Conservation (phyloP, 2,797 vertebrate species). For the Micromesistius poutassou region DNA sequence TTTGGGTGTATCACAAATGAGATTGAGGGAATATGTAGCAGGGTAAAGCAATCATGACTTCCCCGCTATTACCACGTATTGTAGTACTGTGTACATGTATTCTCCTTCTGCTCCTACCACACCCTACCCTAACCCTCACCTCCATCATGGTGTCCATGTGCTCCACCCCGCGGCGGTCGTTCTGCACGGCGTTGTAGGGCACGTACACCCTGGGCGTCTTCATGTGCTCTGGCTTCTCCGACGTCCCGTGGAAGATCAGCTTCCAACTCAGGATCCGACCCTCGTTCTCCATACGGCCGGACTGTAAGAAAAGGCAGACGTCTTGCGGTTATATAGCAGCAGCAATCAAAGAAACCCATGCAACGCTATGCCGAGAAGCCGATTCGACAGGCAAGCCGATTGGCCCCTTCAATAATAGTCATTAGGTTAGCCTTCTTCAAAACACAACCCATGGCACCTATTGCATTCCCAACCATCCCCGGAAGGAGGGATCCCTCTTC, state of each 20-base stretch:
- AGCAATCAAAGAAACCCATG: background rate
- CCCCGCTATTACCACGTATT: background rate
- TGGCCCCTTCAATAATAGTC: background rate
- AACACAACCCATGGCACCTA: background rate
- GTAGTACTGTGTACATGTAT: background rate
- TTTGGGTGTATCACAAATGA: background rate
- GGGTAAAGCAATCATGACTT: background rate
- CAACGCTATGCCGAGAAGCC: background rate
- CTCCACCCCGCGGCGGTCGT: conserved; percentile 92
- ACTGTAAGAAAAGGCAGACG: conserved; percentile 66
- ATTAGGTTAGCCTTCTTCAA: background rate
- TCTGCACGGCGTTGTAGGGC: conserved; percentile 94
- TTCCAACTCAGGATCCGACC: conserved; percentile 94
- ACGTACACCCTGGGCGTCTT: conserved; percentile 85
- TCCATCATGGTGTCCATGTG: conserved; percentile 80
- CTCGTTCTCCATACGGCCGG: conserved; percentile 91
- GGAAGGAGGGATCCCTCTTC: too few relatives aligned
- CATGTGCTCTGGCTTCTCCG: conserved; percentile 88
- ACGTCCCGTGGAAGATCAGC: conserved; percentile 91
- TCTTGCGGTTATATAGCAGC: background rate
- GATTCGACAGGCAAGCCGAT: background rate
- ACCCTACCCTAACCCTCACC: conserved; percentile 58
- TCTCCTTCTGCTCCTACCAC: background rate
- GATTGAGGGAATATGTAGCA: background rate
- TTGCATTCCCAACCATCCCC: background rate